A percentile compares a stretch with the other conserved stretches of the same genome.
phyloP scores from a whole-genome alignment of 2,113 vertebrate genomes.

The Isichthys henryi region DNA sequence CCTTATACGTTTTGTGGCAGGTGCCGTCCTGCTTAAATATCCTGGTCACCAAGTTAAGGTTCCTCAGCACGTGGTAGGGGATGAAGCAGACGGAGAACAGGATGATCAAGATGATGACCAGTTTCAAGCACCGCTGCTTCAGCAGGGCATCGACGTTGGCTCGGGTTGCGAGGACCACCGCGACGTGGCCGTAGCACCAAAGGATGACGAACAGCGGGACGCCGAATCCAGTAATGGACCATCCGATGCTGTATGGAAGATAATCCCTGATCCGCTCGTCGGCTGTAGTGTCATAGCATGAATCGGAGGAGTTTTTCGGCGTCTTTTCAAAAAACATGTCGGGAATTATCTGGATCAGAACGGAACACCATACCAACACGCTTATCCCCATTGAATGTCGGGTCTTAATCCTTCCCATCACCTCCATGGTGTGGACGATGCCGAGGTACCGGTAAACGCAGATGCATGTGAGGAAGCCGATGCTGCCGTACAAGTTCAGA shows the following conservation, averaged over 20 bases:
- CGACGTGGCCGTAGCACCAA: slow-evolving; percentile 59
- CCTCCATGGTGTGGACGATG: slow-evolving; percentile 54
- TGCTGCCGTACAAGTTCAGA: slow-evolving; percentile 60
- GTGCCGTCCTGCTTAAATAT: slow-evolving; percentile 36
- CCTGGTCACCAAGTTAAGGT: slow-evolving; percentile 59
- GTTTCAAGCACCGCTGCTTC: slow-evolving; percentile 58
- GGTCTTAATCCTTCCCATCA: slow-evolving; percentile 39
- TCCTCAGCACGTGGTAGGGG: slow-evolving; percentile 70
- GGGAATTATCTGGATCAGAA: slow-evolving; percentile 37
- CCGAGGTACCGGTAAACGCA: slow-evolving; percentile 59
- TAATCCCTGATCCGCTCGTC: slow-evolving; percentile 9
- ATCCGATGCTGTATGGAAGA: slow-evolving; percentile 27
- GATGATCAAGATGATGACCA: slow-evolving; percentile 56
- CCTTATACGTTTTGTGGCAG: slow-evolving; percentile 39
- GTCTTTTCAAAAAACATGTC: slow-evolving; percentile 50
- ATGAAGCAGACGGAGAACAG: slow-evolving; percentile 71
- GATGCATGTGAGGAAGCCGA: slow-evolving; percentile 61
- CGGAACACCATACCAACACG: slow-evolving; percentile 43
- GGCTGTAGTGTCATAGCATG: slow-evolving; percentile 45
- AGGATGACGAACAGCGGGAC: slow-evolving; percentile 39
- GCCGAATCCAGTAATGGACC: slow-evolving; percentile 46
- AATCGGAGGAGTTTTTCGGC: fast-evolving
- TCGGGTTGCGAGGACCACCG: slow-evolving; percentile 54
- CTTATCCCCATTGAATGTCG: slow-evolving; percentile 18
- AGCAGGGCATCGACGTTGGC: slow-evolving; percentile 46